Base-by-base conservation (phyloP, 37 sponge, comb jelly and placozoan species). In the Aplysina aerophoba region DNA sequence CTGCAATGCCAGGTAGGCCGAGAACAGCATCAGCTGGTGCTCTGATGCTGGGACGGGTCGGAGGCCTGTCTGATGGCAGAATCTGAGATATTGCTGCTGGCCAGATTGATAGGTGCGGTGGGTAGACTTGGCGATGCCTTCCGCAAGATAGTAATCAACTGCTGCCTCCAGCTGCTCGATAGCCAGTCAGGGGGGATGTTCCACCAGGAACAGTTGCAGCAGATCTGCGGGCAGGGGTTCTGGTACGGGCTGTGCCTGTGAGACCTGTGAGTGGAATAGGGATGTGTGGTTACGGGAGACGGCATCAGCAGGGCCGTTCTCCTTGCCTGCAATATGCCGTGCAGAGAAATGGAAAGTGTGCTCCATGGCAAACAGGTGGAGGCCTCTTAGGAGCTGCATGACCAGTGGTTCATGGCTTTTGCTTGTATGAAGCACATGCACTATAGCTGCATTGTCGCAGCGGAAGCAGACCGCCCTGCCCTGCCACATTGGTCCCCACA, bases 21-120 rank as follows among this genome's bases (percentile, higher is more conserved):
- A 16, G 41, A 75, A 75, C 3, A 75, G 78, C 22, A 40, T 12
- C 2, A 75, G 15, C 1, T 5, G 14, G 4, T 75, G 4, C 11
- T 75, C 78, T 36, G 78, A 75, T 17, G 78, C 53, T 4, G 78
- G 78, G 22, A 75, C 8, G 14, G 78, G 53, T 5, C 54, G 14
- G 37, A 36, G 53, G 20, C 3, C 2, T 2, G 11, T 8, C 22
- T 75, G 50, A 24, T 75, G 25, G 3, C 78, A 75, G 53, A 75
- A 75, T 0, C 6, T 30, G 44, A 75, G 53, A 54, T 75, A 75
- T 22, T 25, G 78, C 21, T 25, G 21, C 54, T 75, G 78, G 4
- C 78, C 78, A 39, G 78, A 75, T 12, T 39, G 54, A 75, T 75
- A 75, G n/a, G 59, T 58, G 17, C 59, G 59, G 19, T 20, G 17